These are phyloP conservation scores for Panopea generosa DNA, from an alignment of 2,888 invertebrate species.

Conservation along the genomic window DNA sequence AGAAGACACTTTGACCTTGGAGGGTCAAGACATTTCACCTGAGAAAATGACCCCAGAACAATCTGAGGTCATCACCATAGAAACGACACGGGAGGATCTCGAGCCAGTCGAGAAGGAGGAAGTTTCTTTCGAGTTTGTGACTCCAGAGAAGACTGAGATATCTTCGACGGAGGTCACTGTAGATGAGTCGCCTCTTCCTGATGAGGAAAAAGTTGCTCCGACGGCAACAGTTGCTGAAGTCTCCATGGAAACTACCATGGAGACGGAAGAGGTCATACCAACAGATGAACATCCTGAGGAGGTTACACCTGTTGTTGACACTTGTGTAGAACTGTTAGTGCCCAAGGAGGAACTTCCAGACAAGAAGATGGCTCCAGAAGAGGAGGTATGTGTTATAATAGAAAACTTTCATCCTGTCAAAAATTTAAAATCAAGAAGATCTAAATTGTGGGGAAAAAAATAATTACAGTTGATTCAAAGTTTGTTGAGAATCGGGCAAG, in stretches of 20 bases:
- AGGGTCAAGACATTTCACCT: conserved; percentile 76
- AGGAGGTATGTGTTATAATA: conserved; percentile 52
- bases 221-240: conserved; percentile 71
- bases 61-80: conserved; percentile 72
- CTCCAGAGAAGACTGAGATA: conserved; percentile 68
- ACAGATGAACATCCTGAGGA: conserved; percentile 50
- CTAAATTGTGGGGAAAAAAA: too few relatives aligned
- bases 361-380: conserved; percentile 64
- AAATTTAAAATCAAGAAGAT: too few relatives aligned
- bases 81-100: conserved; percentile 73
- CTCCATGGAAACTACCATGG: conserved; percentile 65
- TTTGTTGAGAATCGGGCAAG: too few relatives aligned
- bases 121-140: conserved; percentile 77
- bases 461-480: too few relatives aligned
- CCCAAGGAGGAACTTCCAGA: conserved; percentile 72
- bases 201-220: conserved; percentile 73
- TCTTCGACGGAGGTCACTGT: conserved; percentile 69
- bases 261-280: conserved; percentile 67
- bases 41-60: conserved; percentile 71
- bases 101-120: conserved; percentile 76
- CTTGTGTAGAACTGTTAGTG: conserved; percentile 65
- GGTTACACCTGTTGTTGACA: conserved; percentile 59
- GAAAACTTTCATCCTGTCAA: not conserved
- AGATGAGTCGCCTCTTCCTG: conserved; percentile 73
- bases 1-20: conserved; percentile 65